Base-by-base conservation (phyloP, 2,888 invertebrate species). In the Volucella bombylans region DNA sequence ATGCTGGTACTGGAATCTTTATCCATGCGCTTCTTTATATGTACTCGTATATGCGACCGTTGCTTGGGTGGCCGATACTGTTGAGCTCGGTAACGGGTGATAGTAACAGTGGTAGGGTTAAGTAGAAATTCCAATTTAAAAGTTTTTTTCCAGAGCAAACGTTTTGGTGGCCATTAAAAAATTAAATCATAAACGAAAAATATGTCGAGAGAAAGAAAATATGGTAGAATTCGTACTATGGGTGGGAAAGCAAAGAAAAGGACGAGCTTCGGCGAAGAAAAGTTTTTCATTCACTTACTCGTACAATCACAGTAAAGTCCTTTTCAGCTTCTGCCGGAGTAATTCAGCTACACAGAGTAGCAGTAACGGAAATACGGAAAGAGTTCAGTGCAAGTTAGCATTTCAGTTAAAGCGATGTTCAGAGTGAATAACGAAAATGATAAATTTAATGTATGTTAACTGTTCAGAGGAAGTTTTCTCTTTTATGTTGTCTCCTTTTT, bases 231-330 rank as follows among this genome's bases (percentile, higher is more conserved):
- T 6, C 6, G 4, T 2, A 10, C 14, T 38, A 23, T 4, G 43
- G 15, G 43, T n/a, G 23, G 39, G 3, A 23, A 49, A 14, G n/a
- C 6, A 18, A 14, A 52, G 41, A 55, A 15, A 18, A 50, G 64
- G 61, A 47, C 57, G 54, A 65, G 71, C 59, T 31, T 65, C 59
- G 71, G 65, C 41, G 71, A 41, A 49, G 50, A 65, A 81, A 85
- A 85, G 67, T 85, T 85, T 81, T 81, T 77, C 85, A 85, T 85
- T 81, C 81, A 81, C 81, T 85, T 77, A n/a, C n/a, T n/a, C n/a
- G n/a, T n/a, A 77, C 81, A 85, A 83, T 85, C 77, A 67, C 76
- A 80, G 76, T 68, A 1, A 15, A 59, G 68, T 79, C 64, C 47
- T 65, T 74, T 64, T 74, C 52, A n/a, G 45, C 31, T 65, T 18